Base-by-base conservation (phyloP, 2,888 invertebrate species). In the Drosophila bunnanda region DNA sequence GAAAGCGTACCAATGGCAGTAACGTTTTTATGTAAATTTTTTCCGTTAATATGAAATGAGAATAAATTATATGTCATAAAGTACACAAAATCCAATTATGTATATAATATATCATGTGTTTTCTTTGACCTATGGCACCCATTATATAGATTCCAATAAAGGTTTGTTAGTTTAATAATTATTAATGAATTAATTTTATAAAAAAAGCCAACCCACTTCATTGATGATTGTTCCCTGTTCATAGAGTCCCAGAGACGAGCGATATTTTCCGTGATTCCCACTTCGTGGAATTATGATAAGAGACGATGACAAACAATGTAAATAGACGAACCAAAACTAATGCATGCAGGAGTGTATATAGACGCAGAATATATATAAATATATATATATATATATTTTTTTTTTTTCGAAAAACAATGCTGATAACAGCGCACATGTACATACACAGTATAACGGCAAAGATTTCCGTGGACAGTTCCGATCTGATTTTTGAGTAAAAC, bases 11-110 rank as follows among this genome's bases (percentile, higher is more conserved):
- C 39, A 38, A 79, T 39, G 76, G 69, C 36, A 70, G 56, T 59
- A 75, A 79, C 54, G 61, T 75, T 79, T 87, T 82, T 88, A 88
- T 88, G 89, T 83, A 86, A 76, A 82, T 72, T 70, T 60, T 65
- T 68, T 88, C 79, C 83, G 88, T 88, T 66, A 74, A 61, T 58
- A 62, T 70, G 44, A 48, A 79, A 70, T 44, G 58, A 74, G 64
- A 85, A 85, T 88, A 85, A 88, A 88, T 52, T 84, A 77, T 72
- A 78, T 81, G 82, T 88, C 88, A 87, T 68, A 73, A 84, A 84
- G 69, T 69, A 78, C 43, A 67, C 62, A 32, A 32, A 70, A 28
- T 52, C 20, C 38, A 68, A 55, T 38, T 52, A 60, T 60, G 38
- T 69, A 59, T 52, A 44, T 36, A 69, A 53, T 38, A 38, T 57